These are phyloP conservation scores for Sebastes dallii DNA, from an alignment of 2,797 vertebrate species.

Conservation along the genomic window DNA sequence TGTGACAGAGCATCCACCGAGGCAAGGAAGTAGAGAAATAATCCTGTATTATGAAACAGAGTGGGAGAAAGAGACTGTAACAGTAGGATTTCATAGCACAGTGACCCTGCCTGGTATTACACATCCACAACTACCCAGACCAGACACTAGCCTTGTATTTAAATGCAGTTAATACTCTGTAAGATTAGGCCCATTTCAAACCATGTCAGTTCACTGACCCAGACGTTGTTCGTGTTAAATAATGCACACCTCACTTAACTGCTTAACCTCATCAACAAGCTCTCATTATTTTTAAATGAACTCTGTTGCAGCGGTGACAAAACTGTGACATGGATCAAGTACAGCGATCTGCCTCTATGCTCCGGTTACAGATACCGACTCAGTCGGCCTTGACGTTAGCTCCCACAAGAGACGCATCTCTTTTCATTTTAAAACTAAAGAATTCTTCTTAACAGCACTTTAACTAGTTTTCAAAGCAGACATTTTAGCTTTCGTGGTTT, in stretches of 20 bases:
- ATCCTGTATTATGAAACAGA: not conserved
- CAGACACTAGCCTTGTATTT: not conserved
- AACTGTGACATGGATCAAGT: slow-evolving; percentile 42
- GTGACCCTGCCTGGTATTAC: not conserved
- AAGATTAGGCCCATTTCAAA: not conserved
- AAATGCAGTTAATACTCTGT: not conserved
- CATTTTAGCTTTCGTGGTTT: not conserved
- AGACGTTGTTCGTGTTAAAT: slow-evolving; percentile 46
- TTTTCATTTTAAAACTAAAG: not conserved
- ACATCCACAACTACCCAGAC: not conserved
- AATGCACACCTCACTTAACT: slow-evolving; percentile 55
- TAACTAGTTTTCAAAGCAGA: not conserved
- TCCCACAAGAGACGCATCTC: not conserved
- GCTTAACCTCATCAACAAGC: slow-evolving; percentile 48
- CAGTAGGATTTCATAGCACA: not conserved
- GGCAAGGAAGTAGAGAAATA: slow-evolving; percentile 22
- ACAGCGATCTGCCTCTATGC: not conserved
- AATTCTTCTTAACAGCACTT: not conserved
- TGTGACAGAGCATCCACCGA: slow-evolving; percentile 44
- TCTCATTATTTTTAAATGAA: slow-evolving; percentile 84
- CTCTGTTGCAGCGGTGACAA: slow-evolving; percentile 70
- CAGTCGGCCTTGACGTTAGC: not conserved
- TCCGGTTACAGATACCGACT: slow-evolving; percentile 27
- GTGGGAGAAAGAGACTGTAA: not conserved
- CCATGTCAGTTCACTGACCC: slow-evolving; percentile 16